Evolutionary conservation across 2,797 vertebrate species (phyloP).

Genomic region (Phalanger gymnotis): DNA sequence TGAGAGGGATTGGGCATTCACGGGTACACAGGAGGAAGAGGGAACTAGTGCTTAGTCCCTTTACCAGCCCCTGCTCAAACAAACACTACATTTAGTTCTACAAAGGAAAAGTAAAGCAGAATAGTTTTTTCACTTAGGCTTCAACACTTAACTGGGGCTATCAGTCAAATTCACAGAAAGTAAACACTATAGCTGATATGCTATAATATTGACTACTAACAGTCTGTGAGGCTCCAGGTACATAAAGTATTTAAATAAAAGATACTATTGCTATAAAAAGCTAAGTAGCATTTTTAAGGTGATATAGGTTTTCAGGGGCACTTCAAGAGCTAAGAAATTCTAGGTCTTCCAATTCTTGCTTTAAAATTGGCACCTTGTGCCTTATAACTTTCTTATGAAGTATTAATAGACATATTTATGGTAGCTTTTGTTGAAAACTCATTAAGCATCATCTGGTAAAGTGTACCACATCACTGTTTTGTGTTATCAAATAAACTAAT

Average conservation of each 20-base stretch:
- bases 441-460: background rate
- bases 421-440: conserved; percentile 21
- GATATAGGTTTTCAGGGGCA: background rate
- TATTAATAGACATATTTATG: background rate
- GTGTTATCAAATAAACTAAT: background rate
- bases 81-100: background rate
- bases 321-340: background rate
- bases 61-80: background rate
- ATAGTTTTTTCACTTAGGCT: background rate
- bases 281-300: background rate
- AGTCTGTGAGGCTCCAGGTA: background rate
- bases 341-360: background rate
- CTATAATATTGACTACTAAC: background rate
- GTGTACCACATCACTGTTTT: background rate
- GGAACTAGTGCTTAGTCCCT: background rate
- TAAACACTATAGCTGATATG: background rate
- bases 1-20: background rate
- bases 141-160: background rate
- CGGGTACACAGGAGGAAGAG: background rate
- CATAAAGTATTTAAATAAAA: background rate
- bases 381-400: background rate
- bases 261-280: background rate
- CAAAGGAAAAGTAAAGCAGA: background rate
- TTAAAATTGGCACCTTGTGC: background rate
- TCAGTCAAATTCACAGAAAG: background rate